Evolutionary conservation across 2,888 invertebrate species (phyloP).

Genomic region (Seira sanloemensis): DNA sequence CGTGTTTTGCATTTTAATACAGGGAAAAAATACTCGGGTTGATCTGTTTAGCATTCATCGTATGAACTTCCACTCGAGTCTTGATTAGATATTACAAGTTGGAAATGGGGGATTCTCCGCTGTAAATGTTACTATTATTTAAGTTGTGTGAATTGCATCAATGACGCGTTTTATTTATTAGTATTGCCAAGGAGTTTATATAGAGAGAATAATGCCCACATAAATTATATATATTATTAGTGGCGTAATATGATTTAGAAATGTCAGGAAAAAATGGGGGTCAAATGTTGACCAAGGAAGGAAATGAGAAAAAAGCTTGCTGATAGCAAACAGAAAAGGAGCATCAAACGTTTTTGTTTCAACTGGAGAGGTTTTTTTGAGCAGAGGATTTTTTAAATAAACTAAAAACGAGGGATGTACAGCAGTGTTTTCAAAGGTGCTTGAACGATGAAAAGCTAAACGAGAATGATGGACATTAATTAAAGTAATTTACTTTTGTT

Average conservation of each 20-base stretch:
- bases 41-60: slow-evolving; percentile 46
- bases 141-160: slow-evolving; percentile 46
- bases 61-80: slow-evolving; percentile 22
- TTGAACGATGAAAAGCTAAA: too few relatives aligned
- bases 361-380: too few relatives aligned
- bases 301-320: slow-evolving; percentile 35
- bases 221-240: slow-evolving; percentile 21
- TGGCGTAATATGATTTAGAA: slow-evolving; percentile 26
- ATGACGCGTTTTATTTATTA: slow-evolving; percentile 31
- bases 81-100: slow-evolving; percentile 32
- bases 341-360: too few relatives aligned
- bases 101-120: slow-evolving; percentile 31
- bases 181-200: slow-evolving; percentile 4
- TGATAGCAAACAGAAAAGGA: background rate
- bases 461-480: too few relatives aligned
- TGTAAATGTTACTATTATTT: slow-evolving; percentile 36
- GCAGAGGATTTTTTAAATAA: too few relatives aligned
- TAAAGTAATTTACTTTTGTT: too few relatives aligned
- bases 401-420: too few relatives aligned
- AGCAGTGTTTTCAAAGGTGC: too few relatives aligned
- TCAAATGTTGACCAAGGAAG: slow-evolving; percentile 41
- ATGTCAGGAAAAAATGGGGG: slow-evolving; percentile 45
- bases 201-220: slow-evolving; percentile 15
- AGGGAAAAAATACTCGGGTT: slow-evolving; percentile 19
- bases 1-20: slow-evolving; percentile 57